Percentiles rank a stretch among this genome's conserved stretches.
These are phyloP conservation scores for Eupithecia dodoneata DNA, from an alignment of 2,888 invertebrate genomes.

Conservation along the genomic window DNA sequence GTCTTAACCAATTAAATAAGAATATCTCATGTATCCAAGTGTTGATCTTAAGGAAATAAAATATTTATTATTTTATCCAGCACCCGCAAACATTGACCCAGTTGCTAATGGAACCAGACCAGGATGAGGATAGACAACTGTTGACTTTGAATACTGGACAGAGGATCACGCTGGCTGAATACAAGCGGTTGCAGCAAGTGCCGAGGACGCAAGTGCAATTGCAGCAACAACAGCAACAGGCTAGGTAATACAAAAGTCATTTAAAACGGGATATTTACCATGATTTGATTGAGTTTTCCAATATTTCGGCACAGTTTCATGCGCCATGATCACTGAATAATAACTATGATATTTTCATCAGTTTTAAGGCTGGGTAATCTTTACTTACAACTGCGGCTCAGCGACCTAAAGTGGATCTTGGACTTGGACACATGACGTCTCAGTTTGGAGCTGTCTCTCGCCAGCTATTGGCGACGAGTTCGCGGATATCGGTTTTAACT, in stretches of 20 bases:
- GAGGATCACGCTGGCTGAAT: constrained; percentile 76
- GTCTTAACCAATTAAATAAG: no score
- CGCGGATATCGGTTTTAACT: background rate
- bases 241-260: constrained; percentile 48
- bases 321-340: no score
- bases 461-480: background rate
- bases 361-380: no score
- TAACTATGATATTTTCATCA: no score
- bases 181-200: constrained; percentile 70
- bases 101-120: constrained; percentile 69
- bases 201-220: constrained; percentile 60
- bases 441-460: no score
- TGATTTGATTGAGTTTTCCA: no score
- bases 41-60: background rate
- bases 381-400: background rate
- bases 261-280: no score
- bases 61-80: constrained; percentile 36
- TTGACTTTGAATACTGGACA: constrained; percentile 74
- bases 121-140: constrained; percentile 74
- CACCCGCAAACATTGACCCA: constrained; percentile 65
- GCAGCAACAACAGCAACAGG: constrained; percentile 63
- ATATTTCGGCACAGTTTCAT: no score
- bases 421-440: background rate
- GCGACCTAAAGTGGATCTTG: background rate
- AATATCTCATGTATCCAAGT: no score